Base-by-base conservation (phyloP, 1,140 invertebrate genomes). In the Drosophila bipectinata region DNA sequence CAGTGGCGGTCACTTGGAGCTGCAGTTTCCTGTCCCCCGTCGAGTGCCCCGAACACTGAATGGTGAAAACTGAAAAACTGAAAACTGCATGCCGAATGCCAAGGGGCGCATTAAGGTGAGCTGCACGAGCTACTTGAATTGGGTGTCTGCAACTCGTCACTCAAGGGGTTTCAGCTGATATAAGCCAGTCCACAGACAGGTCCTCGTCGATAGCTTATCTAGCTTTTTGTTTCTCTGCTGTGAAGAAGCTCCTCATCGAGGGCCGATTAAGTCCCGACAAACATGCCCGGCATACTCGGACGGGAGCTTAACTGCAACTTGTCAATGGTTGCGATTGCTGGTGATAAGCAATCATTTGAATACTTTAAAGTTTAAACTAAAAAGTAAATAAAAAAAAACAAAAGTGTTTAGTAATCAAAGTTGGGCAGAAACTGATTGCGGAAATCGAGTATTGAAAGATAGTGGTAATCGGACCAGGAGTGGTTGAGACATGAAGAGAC, bases 1-100 rank as follows among this genome's bases (percentile, higher is more conserved):
- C 58, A 55, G 57, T 72, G 34, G 51, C 54, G 49, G 68, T 53
- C 44, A 41, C 41, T 72, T 84, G 79, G 80, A 83, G 76, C 54
- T 63, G 58, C 76, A 72, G 55, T 72, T 72, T 72, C 66, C 47
- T 60, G 67, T 60, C 55, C 28, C 52, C 54, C 37, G 54, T 51
- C 48, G 47, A 71, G 57, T 64, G 51, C 2, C 66, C 66, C 39
- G 39, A 45, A 45, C 8, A 9, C 14, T 45, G 14, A 15, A 44
- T 44, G 14, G 41, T 15, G 14, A 21, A 7, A 28, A 6, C 26
- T 28, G 26, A 28, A 24, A 18, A 15, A 47, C 44, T 21, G 44
- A 47, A 18, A 21, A 47, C 44, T 7, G 44, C 7, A 21, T 10
- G 9, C 18, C 3, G 10, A 68, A 37, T 56, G 63, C 63, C 66